A percentile compares a stretch with the other conserved stretches of the same genome.
Evolutionary conservation across 2,797 vertebrate genomes (phyloP).

Genomic region (Hemibagrus guttatus): DNA sequence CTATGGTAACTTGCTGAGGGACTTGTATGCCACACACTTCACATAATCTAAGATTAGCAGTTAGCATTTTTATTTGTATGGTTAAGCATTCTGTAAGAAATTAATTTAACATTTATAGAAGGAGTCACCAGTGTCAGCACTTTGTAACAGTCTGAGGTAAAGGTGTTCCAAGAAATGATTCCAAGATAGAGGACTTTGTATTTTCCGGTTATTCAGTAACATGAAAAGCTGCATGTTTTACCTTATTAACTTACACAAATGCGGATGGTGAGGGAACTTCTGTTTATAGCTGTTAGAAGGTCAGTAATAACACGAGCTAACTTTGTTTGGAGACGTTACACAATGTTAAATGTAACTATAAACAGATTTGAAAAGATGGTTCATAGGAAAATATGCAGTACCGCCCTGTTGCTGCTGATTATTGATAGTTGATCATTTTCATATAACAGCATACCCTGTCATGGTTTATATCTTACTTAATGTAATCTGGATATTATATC

Average conservation of each 20-base stretch:
- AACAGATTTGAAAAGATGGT: background rate
- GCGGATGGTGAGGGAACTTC: too few species aligned
- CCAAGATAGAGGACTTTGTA: constrained; percentile 1
- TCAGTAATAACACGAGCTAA: background rate
- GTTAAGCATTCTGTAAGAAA: background rate
- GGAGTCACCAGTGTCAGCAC: background rate
- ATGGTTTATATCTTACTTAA: background rate
- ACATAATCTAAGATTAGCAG: background rate
- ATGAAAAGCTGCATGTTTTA: background rate
- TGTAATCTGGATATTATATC: background rate
- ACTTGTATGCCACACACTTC: background rate
- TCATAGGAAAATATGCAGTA: background rate
- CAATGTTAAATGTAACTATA: background rate
- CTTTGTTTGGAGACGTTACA: background rate
- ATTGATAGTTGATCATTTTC: background rate
- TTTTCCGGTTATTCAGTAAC: background rate
- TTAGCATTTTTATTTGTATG: background rate
- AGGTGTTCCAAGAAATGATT: background rate
- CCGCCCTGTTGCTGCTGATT: background rate
- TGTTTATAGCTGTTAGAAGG: background rate
- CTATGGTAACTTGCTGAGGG: background rate
- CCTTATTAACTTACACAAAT: background rate
- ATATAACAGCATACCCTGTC: background rate
- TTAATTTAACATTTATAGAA: background rate
- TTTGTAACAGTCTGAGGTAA: background rate